Conservation (phyloP, 2,797 vertebrate species). For the Cryptoblepharus egeriae region DNA sequence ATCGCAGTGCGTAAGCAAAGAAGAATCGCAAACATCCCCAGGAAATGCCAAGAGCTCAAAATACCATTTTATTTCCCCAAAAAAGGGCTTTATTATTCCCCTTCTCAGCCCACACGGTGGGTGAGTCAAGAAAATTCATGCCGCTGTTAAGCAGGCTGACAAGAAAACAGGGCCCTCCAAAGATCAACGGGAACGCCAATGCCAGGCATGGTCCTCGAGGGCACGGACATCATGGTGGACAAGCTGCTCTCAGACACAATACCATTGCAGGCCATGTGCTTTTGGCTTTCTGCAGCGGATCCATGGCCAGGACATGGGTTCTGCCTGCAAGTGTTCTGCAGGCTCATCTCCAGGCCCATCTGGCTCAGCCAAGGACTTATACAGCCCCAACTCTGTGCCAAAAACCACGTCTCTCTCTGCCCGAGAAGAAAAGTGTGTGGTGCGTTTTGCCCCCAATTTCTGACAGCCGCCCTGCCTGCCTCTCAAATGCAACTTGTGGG, state of each 20-base stretch:
- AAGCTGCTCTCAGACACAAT: no score
- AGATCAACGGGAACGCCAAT: no score
- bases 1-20: rapidly evolving
- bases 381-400: not conserved
- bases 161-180: no score
- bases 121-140: rapidly evolving
- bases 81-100: not conserved
- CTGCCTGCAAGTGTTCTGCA: no score
- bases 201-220: no score
- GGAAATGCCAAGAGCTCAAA: not conserved
- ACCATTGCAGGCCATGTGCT: no score
- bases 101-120: rapidly evolving
- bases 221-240: no score
- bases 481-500: not conserved
- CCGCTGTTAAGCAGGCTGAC: not conserved
- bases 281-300: no score
- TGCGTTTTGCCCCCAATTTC: no score
- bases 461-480: not conserved
- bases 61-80: rapidly evolving
- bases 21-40: not conserved
- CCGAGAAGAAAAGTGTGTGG: no score
- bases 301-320: no score
- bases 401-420: not conserved
- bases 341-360: not conserved
- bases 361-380: not conserved